Conservation (phyloP, 2,888 invertebrate species). For the Pegoplata infirma region DNA sequence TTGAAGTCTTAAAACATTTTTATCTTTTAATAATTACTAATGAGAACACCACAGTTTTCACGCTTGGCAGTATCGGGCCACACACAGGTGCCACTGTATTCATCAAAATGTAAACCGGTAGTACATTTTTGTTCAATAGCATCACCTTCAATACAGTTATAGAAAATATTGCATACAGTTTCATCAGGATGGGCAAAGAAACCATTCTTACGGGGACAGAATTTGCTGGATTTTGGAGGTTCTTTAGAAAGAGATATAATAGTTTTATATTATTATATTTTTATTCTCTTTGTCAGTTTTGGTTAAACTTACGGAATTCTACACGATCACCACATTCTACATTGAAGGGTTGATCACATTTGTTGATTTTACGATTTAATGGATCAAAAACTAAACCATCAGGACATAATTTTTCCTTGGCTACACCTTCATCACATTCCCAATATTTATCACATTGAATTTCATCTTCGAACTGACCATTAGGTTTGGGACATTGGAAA, state of each 20-base stretch:
- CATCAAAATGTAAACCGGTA: slow-evolving; percentile 93
- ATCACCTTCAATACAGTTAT: slow-evolving; percentile 93
- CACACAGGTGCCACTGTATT: slow-evolving; percentile 92
- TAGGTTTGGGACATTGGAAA: slow-evolving; percentile 89
- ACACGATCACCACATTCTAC: slow-evolving; percentile 93
- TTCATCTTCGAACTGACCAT: slow-evolving; percentile 89
- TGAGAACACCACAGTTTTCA: slow-evolving; percentile 83
- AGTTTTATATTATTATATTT: background rate
- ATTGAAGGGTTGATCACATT: slow-evolving; percentile 95
- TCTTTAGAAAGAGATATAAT: no score
- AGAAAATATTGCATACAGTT: slow-evolving; percentile 89
- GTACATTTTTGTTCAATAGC: slow-evolving; percentile 89
- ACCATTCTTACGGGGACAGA: slow-evolving; percentile 91
- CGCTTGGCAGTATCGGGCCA: slow-evolving; percentile 91
- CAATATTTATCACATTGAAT: slow-evolving; percentile 93
- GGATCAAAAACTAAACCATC: slow-evolving; percentile 94
- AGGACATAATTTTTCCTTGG: slow-evolving; percentile 88
- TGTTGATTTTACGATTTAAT: slow-evolving; percentile 90
- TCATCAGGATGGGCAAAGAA: slow-evolving; percentile 94
- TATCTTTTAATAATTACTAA: slow-evolving; percentile 76
- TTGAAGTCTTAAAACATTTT: background rate
- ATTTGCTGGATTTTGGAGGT: slow-evolving; percentile 82
- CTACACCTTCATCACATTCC: slow-evolving; percentile 85
- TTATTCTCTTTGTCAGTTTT: slow-evolving; percentile 81
- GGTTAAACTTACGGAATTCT: no score